Percentiles rank a stretch among this genome's conserved stretches.
These are phyloP conservation scores for Luperina nickerlii DNA, from an alignment of 2,888 invertebrate species.

Conservation along the genomic window DNA sequence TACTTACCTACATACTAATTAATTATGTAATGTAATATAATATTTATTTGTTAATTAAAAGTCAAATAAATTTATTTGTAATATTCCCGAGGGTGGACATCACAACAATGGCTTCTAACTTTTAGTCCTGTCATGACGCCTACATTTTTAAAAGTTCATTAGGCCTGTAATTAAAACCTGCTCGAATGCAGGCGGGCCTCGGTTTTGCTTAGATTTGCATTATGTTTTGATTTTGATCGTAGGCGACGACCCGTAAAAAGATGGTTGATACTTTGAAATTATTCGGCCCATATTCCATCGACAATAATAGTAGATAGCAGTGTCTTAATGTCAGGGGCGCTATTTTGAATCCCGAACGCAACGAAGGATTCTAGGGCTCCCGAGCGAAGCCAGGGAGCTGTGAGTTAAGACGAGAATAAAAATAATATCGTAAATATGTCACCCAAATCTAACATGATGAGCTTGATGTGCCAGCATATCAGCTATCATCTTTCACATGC, in stretches of 20 bases:
- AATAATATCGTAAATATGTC: no score
- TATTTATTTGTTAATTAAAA: not conserved
- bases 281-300: no score
- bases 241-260: constrained; percentile 10
- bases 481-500: no score
- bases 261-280: not conserved
- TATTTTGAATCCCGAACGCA: not conserved
- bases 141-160: constrained; percentile 41
- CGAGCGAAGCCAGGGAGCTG: no score
- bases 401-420: no score
- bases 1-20: not conserved
- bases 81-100: constrained; percentile 31
- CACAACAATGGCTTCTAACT: constrained; percentile 22
- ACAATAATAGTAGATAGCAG: not conserved
- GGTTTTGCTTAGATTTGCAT: constrained; percentile 40
- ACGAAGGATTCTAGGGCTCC: no score
- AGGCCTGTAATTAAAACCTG: constrained; percentile 33
- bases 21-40: not conserved
- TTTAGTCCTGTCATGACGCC: constrained; percentile 44
- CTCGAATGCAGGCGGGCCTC: constrained; percentile 14
- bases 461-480: no score
- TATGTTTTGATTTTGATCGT: constrained; percentile 7
- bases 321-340: no score
- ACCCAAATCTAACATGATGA: no score
- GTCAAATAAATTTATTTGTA: constrained; percentile 12